phyloP scores from a whole-genome alignment of 2,888 invertebrate genomes.

The Onthophagus sagittarius region DNA sequence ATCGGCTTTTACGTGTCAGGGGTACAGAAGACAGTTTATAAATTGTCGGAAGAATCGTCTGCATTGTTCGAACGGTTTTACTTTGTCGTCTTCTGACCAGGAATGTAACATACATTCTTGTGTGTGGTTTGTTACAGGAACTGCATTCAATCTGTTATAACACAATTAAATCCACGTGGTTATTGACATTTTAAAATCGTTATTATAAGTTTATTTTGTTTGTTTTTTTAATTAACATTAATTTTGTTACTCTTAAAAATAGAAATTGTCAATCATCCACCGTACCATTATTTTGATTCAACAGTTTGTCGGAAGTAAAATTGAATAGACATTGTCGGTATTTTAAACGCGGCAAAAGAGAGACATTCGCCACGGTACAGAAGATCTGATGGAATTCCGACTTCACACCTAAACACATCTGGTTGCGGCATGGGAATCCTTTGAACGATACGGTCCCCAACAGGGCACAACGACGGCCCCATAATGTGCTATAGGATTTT shows the following conservation, averaged over 20 bases:
- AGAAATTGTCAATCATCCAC: too few species aligned
- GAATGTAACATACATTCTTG: background rate
- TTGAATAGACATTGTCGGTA: background rate
- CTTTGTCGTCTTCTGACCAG: background rate
- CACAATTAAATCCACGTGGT: too few species aligned
- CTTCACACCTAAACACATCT: conserved; percentile 38
- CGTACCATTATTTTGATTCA: too few species aligned
- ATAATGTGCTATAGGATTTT: background rate
- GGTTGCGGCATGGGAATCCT: conserved; percentile 20
- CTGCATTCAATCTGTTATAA: background rate
- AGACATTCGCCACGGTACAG: conserved; percentile 12
- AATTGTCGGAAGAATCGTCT: background rate
- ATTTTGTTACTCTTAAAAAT: too few species aligned
- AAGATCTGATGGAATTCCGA: conserved; percentile 33
- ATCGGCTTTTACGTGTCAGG: background rate
- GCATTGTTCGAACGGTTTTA: background rate
- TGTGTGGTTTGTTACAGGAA: background rate
- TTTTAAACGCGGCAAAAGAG: background rate
- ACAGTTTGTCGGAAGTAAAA: background rate
- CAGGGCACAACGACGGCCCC: background rate
- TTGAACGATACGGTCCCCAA: background rate
- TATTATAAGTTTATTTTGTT: too few species aligned
- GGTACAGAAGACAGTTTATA: background rate
- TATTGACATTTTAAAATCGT: too few species aligned
- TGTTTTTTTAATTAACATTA: too few species aligned